These are phyloP conservation scores for Thyatira batis DNA, from an alignment of 2,888 invertebrate species.

Conservation along the genomic window DNA sequence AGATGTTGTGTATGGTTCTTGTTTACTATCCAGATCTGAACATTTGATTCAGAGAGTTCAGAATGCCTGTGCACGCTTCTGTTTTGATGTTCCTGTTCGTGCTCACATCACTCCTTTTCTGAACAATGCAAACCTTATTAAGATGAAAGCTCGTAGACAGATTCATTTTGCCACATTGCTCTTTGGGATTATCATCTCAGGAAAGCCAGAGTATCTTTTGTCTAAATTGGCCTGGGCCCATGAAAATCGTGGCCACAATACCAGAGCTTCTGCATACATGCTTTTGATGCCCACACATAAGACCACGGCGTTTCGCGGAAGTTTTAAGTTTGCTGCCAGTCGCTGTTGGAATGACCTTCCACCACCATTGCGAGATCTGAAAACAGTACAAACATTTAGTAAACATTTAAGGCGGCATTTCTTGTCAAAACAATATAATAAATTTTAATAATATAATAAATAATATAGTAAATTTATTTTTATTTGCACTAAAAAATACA, in stretches of 20 bases:
- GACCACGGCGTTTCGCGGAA: background rate
- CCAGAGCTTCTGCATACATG: background rate
- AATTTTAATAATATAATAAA: too few species aligned
- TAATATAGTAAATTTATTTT: too few species aligned
- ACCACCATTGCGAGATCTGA: background rate
- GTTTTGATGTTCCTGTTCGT: too few species aligned
- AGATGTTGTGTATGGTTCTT: conserved; percentile 10
- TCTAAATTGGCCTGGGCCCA: background rate
- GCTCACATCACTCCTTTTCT: background rate
- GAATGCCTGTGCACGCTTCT: too few species aligned
- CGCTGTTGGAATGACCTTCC: background rate
- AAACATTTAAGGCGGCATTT: background rate
- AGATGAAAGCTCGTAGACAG: background rate
- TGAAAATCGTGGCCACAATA: background rate
- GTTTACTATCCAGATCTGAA: conserved; percentile 3
- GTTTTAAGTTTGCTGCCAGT: background rate
- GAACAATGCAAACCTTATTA: background rate
- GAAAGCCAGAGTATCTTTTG: background rate
- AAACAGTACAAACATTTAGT: background rate
- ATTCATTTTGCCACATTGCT: background rate
- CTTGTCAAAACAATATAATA: too few species aligned
- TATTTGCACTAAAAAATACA: too few species aligned
- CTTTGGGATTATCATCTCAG: background rate
- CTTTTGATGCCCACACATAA: background rate
- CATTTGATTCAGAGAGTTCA: background rate